phyloP scores from a whole-genome alignment of 64 coral and sea anemone genomes.

The Platygyra sinensis region DNA sequence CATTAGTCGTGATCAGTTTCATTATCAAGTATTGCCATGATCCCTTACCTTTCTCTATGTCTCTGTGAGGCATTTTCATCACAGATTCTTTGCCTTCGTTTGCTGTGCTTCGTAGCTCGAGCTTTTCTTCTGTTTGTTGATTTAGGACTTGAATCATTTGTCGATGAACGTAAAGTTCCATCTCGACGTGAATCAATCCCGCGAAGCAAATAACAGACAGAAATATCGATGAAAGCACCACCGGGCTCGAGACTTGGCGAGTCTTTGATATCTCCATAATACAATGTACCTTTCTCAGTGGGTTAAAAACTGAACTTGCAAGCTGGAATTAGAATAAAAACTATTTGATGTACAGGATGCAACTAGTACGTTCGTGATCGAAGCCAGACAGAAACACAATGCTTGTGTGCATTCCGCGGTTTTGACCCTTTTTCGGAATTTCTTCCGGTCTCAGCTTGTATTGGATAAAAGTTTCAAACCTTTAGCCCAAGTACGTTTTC shows the following conservation, averaged over 20 bases:
- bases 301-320: too few species aligned
- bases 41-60: neutral
- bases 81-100: neutral
- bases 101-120: neutral
- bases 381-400: too few species aligned
- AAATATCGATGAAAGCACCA: neutral
- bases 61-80: neutral
- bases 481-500: too few species aligned
- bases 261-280: neutral
- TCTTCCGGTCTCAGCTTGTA: too few species aligned
- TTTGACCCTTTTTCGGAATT: too few species aligned
- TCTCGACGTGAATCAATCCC: constrained; percentile 41
- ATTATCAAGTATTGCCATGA: neutral
- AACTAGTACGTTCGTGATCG: too few species aligned
- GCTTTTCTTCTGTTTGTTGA: neutral
- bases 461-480: too few species aligned
- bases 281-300: too few species aligned
- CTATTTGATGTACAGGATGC: too few species aligned
- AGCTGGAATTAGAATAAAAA: too few species aligned
- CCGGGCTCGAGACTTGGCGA: neutral
- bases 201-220: neutral
- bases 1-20: neutral
- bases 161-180: constrained; percentile 41
- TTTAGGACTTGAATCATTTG: neutral
- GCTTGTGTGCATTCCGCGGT: too few species aligned